phyloP scores from a whole-genome alignment of 2,797 vertebrate species.

The Cossypha caffra region DNA sequence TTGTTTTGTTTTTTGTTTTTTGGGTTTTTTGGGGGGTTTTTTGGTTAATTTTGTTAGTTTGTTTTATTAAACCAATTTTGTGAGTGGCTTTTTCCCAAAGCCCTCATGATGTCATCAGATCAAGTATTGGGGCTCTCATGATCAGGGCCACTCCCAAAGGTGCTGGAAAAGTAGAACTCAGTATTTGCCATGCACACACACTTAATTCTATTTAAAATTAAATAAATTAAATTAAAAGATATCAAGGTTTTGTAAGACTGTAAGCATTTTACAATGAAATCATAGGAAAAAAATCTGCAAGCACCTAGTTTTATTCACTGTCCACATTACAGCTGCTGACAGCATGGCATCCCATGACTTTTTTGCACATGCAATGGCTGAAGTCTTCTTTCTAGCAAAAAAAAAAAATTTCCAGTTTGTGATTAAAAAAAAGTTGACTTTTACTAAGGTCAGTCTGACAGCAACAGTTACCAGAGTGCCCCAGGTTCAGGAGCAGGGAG shows the following conservation, averaged over 20 bases:
- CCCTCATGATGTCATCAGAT: too few relatives aligned
- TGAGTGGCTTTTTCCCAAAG: too few relatives aligned
- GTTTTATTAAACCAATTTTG: too few relatives aligned
- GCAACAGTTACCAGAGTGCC: background rate
- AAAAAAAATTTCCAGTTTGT: background rate
- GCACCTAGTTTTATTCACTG: fast-evolving
- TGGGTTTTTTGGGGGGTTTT: too few relatives aligned
- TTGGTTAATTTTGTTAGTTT: too few relatives aligned
- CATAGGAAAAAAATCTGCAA: background rate
- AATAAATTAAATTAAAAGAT: too few relatives aligned
- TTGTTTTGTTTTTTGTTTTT: too few relatives aligned
- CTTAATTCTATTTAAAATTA: too few relatives aligned
- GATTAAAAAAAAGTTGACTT: background rate
- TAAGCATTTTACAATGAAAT: background rate
- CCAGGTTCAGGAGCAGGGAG: fast-evolving
- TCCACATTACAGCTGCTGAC: background rate
- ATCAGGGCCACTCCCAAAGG: too few relatives aligned
- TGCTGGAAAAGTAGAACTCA: too few relatives aligned
- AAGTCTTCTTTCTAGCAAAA: background rate
- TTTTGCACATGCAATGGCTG: background rate
- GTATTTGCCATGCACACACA: too few relatives aligned
- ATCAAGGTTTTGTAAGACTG: background rate
- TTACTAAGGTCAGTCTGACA: background rate
- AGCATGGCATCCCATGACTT: background rate
- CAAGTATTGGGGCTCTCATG: too few relatives aligned